Evolutionary conservation across 1,140 invertebrate species (phyloP).

Genomic region (Cydia splendana): DNA sequence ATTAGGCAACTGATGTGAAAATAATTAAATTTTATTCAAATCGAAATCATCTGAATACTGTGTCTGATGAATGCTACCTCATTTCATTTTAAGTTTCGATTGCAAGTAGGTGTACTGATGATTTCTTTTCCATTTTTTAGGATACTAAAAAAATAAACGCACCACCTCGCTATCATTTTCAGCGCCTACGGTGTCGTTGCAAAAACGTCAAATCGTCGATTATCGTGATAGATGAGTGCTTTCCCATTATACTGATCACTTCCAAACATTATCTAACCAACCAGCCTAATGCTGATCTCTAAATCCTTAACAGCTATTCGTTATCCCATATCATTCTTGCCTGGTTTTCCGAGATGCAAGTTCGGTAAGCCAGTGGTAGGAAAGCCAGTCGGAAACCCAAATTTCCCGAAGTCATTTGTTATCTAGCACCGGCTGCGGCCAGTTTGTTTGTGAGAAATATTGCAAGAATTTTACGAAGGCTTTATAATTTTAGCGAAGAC

Average conservation of each 20-base stretch:
- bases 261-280: neutral
- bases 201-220: constrained; percentile 17
- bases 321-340: neutral
- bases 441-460: constrained; percentile 19
- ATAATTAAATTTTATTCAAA: too few relatives aligned
- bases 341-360: neutral
- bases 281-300: neutral
- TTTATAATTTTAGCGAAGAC: neutral
- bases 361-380: neutral
- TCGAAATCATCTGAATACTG: too few relatives aligned
- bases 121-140: too few relatives aligned
- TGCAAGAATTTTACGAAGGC: constrained; percentile 11
- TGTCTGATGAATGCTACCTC: too few relatives aligned
- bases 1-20: too few relatives aligned
- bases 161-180: constrained; percentile 1
- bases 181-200: constrained; percentile 12
- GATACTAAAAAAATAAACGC: neutral
- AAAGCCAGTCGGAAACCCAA: constrained; percentile 25
- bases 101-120: too few relatives aligned
- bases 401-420: constrained; percentile 30
- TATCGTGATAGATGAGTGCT: constrained; percentile 16
- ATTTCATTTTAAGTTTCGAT: too few relatives aligned
- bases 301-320: neutral
- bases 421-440: constrained; percentile 9
- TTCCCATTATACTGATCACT: neutral